Base-by-base conservation (phyloP, 2,113 vertebrate genomes). In the Cavia aperea region DNA sequence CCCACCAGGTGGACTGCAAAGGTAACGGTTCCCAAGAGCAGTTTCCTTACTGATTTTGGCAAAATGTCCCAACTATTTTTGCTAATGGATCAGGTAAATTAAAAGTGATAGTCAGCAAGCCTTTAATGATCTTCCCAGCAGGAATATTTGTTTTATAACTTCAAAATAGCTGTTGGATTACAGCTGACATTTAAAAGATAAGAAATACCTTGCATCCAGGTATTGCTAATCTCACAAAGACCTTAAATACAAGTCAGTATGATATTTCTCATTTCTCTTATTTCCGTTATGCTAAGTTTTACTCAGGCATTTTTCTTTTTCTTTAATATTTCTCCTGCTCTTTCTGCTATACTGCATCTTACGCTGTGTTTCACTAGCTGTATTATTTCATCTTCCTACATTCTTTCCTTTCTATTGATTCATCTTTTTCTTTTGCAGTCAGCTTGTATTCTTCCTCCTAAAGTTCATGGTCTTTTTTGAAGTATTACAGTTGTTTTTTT, bases 131-230 rank as follows among this genome's bases (percentile, higher is more conserved):
- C 39, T 86, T 26, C 81, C 11, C 21, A 81, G n/a, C n/a, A 86
- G 56, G 66, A 94, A 66, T 93, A 68, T 86, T 73, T 56, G 15
- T 77, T 92, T 75, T 14, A 46, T 54, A 83, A 86, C 33, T 65
- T 84, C 24, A 93, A 93, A 65, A 82, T 73, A 82, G n/a, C 16
- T 60, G 7, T 60, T 60, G 58, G 21, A 19, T 90, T 93, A 10
- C 39, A n/a, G 21, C 13, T 81, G 29, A 46, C 43, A 49, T 78
- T 94, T 49, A 39, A 63, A 24, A 29, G 19, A 31, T 10, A 81
- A 23, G 23, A 92, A 86, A 70, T 75, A 58, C 68, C 54, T 86
- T n/a, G 79, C 68, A 83, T 84, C 23, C 18, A 21, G 18, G 33
- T 91, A 5, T 14, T 77, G 24, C n/a, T 36, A 89, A 26, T 54